These are phyloP conservation scores for Anarsia innoxiella DNA, from an alignment of 2,888 invertebrate species.

Conservation along the genomic window DNA sequence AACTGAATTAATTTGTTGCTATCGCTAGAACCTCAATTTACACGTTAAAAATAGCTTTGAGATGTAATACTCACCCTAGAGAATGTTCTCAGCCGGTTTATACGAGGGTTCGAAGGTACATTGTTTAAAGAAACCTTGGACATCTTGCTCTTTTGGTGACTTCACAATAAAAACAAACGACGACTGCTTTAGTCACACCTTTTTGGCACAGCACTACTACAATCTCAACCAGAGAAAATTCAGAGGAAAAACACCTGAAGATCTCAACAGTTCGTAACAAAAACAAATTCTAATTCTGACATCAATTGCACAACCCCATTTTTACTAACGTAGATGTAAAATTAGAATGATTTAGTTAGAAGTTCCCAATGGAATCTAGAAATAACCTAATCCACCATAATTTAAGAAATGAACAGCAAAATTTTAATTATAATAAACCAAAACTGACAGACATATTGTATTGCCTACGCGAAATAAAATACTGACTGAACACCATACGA, in stretches of 20 bases:
- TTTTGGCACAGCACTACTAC: conserved; percentile 33
- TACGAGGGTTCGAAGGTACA: conserved; percentile 66
- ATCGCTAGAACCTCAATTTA: no score
- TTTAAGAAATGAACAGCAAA: conserved; percentile 1
- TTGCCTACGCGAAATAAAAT: conserved; percentile 11
- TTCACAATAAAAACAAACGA: conserved; percentile 33
- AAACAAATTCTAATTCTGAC: conserved; percentile 48
- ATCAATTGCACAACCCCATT: conserved; percentile 45
- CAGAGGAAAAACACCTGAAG: conserved; percentile 41
- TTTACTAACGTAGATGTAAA: conserved; percentile 15
- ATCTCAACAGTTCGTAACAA: conserved; percentile 31
- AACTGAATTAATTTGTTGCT: no score
- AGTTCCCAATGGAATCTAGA: background rate
- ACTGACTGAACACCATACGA: conserved; percentile 28
- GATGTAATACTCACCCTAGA: conserved; percentile 56
- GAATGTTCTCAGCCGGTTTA: conserved; percentile 59
- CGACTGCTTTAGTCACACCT: conserved; percentile 35
- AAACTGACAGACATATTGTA: background rate
- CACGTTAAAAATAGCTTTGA: conserved; percentile 15
- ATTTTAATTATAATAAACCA: conserved; percentile 10
- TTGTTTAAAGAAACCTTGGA: conserved; percentile 68
- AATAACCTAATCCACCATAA: conserved; percentile 4
- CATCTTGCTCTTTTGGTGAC: no score
- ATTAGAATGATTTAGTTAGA: background rate
- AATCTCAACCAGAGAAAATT: conserved; percentile 41